These are phyloP conservation scores for Apeltes quadracus DNA, from an alignment of 2,113 vertebrate species.

Conservation along the genomic window DNA sequence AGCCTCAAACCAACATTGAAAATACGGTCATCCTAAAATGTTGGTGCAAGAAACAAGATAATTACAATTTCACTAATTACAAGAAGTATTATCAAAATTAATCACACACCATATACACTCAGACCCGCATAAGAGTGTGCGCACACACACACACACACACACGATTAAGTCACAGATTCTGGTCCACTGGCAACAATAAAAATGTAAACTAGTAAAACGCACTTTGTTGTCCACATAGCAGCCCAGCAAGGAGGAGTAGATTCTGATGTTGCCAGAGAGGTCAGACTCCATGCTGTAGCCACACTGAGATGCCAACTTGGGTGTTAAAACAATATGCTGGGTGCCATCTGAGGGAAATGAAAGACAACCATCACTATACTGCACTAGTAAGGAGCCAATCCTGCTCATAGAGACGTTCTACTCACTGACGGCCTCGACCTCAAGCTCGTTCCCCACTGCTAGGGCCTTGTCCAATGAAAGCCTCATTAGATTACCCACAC, in stretches of 20 bases:
- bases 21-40: constrained; percentile 48
- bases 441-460: constrained; percentile 71
- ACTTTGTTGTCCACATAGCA: constrained; percentile 77
- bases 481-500: constrained; percentile 73
- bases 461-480: constrained; percentile 73
- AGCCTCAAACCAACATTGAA: constrained; percentile 69
- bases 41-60: too few relatives aligned
- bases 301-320: constrained; percentile 75
- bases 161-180: too few relatives aligned
- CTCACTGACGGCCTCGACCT: constrained; percentile 80
- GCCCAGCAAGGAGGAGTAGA: constrained; percentile 76
- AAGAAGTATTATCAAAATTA: too few relatives aligned
- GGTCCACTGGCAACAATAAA: too few relatives aligned
- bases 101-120: too few relatives aligned
- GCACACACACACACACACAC: too few relatives aligned
- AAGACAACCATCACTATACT: neutral
- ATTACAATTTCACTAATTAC: too few relatives aligned
- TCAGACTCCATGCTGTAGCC: constrained; percentile 80
- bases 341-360: constrained; percentile 66
- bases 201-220: neutral
- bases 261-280: constrained; percentile 78
- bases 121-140: too few relatives aligned
- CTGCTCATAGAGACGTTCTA: neutral
- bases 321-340: constrained; percentile 54
- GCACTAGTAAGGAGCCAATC: neutral